Evolutionary conservation across 2,113 vertebrate species (phyloP).

Genomic region (Acrocephalus arundinaceus): DNA sequence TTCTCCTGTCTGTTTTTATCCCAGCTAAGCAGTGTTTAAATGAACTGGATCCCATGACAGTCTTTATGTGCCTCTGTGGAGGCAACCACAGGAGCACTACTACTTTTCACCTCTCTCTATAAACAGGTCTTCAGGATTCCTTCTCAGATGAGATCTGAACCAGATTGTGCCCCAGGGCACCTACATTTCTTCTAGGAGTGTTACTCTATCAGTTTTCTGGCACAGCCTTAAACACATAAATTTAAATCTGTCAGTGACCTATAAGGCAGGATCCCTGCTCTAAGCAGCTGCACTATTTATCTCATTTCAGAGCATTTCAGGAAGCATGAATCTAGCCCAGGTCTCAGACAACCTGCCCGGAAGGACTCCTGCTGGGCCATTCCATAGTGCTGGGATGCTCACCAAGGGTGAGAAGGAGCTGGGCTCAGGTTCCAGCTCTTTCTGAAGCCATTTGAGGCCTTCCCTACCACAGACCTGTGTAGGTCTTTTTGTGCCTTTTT

Average conservation of each 20-base stretch:
- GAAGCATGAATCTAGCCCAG: background rate
- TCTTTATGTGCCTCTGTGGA: background rate
- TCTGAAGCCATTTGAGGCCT: background rate
- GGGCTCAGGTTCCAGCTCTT: background rate
- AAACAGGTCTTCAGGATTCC: background rate
- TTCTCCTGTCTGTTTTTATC: background rate
- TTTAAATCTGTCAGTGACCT: background rate
- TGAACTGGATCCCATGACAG: rapidly evolving
- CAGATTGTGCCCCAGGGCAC: background rate
- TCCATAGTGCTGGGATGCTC: rapidly evolving
- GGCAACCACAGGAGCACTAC: background rate
- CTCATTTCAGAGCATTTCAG: background rate
- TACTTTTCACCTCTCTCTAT: background rate
- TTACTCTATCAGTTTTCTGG: background rate
- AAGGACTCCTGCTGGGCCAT: background rate
- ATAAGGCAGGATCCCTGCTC: background rate
- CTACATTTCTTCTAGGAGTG: background rate
- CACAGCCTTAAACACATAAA: background rate
- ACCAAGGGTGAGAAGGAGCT: background rate
- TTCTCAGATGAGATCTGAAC: background rate
- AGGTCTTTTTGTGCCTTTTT: background rate
- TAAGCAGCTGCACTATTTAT: background rate
- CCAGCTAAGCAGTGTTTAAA: background rate
- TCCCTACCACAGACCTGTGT: background rate
- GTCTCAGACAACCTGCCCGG: background rate